phyloP scores from a whole-genome alignment of 2,797 vertebrate genomes.

The Microchirus variegatus region DNA sequence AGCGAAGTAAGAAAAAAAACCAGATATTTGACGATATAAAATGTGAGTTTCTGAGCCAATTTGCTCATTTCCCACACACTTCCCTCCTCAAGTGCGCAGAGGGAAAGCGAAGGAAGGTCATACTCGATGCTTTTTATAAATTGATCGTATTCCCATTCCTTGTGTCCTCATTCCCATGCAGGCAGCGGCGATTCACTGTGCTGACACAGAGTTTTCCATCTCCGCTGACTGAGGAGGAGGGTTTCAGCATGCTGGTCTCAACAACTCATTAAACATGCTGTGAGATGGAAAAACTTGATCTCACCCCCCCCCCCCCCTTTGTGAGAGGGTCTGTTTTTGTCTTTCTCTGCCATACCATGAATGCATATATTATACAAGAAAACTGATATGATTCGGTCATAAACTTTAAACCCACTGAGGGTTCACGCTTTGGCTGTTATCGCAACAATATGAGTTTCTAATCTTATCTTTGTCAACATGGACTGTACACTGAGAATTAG shows the following conservation, averaged over 20 bases:
- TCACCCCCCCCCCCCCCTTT: too few relatives aligned
- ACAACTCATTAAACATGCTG: constrained; percentile 21
- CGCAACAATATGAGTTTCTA: neutral
- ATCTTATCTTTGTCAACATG: neutral
- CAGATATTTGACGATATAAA: too few relatives aligned
- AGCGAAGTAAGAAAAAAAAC: too few relatives aligned
- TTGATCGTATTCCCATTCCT: constrained; percentile 61
- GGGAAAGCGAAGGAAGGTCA: constrained; percentile 36
- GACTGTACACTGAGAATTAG: neutral
- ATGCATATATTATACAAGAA: constrained; percentile 7
- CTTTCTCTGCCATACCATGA: constrained; percentile 16
- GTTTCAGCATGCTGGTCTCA: constrained; percentile 37
- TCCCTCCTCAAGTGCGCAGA: constrained; percentile 18
- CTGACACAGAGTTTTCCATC: constrained; percentile 74
- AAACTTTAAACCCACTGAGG: too few relatives aligned
- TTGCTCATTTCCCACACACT: too few relatives aligned
- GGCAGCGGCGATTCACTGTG: constrained; percentile 38
- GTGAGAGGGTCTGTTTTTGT: constrained; percentile 7
- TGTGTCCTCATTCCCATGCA: constrained; percentile 64
- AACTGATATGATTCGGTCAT: constrained; percentile 1
- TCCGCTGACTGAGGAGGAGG: constrained; percentile 31
- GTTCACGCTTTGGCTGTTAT: neutral
- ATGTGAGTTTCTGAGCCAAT: too few relatives aligned
- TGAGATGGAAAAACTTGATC: constrained; percentile 46
- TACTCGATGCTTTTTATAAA: constrained; percentile 57